phyloP scores from a whole-genome alignment of 2,888 invertebrate species.

The Pogonocherus hispidulus region DNA sequence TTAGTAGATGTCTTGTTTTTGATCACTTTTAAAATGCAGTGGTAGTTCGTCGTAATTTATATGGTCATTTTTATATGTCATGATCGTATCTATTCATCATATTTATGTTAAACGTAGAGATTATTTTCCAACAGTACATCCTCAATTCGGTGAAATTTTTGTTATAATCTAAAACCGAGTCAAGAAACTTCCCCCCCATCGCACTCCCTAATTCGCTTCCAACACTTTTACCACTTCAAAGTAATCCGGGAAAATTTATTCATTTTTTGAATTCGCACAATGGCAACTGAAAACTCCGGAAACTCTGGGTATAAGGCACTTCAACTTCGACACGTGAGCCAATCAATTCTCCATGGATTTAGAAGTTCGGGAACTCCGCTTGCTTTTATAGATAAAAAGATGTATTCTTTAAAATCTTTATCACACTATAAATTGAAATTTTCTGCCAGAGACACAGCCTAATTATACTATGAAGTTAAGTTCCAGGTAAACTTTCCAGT shows the following conservation, averaged over 20 bases:
- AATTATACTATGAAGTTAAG: constrained; percentile 37
- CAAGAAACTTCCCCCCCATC: background rate
- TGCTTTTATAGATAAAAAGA: constrained; percentile 49
- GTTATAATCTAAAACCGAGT: background rate
- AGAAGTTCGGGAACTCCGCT: constrained; percentile 54
- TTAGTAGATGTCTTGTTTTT: no score
- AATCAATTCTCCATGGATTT: constrained; percentile 63
- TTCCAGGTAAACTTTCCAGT: constrained; percentile 14
- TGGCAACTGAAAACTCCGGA: constrained; percentile 25
- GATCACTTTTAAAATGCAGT: no score
- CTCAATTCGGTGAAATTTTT: no score
- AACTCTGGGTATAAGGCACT: constrained; percentile 56
- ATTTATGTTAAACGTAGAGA: no score
- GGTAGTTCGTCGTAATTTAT: no score
- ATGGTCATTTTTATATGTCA: no score
- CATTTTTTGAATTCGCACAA: constrained; percentile 22
- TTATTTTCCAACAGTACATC: no score
- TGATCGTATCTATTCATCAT: no score
- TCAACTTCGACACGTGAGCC: constrained; percentile 61
- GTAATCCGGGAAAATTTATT: constrained; percentile 21
- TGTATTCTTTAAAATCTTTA: constrained; percentile 40
- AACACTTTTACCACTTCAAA: constrained; percentile 16
- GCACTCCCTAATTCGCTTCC: constrained; percentile 3
- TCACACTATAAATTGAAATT: constrained; percentile 49
- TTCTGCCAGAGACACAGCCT: constrained; percentile 39